Evolutionary conservation across 2,113 vertebrate species (phyloP), one percentile per base, ranked within the genome.

Genomic region (Petroica traversi): DNA sequence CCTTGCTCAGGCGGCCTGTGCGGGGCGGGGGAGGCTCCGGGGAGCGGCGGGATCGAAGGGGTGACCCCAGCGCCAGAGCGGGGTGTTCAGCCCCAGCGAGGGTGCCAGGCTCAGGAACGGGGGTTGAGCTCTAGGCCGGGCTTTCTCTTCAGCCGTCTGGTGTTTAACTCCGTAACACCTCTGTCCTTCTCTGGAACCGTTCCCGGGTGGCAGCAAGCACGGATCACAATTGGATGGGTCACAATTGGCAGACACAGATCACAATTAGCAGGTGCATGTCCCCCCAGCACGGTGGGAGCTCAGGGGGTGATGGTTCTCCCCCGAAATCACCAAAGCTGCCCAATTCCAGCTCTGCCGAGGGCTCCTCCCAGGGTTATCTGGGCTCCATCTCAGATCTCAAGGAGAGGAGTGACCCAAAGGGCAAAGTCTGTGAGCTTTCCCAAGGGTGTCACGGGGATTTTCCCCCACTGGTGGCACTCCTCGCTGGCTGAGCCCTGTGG

Each of bases 161-260:
- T 0, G 0, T 22, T 85, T 46, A 58, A 76, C 75, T n/a, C 57
- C 8, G 16, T 4, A 3, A 8, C 2, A 41, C 40, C 34, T 12
- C 45, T 19, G 14, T 28, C 31, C 22, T 46, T 6, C 28, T 7
- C 7, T 54, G 16, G 34, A 11, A 0, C 8, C 4, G 1, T 2
- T 12, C 43, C 36, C 1, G 7, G 38, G 1, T 11, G 14, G 54
- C 62, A 3, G 29, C 41, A 8, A 38, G 0, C 17, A 2, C 3
- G 12, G 62, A 14, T 9, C 23, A 1, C 46, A 15, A 2, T 61
- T 28, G 24, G 17, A 9, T 2, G 5, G 49, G 24, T 46, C 24
- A 1, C 61, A 26, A 1, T 23, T 26, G 15, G 14, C 26, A 11
- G 26, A 9, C 46, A 2, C 1, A n/a, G n/a, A n/a, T 41, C 41